Evolutionary conservation across 2,113 vertebrate genomes (phyloP).

Genomic region (Bombycilla garrulus): DNA sequence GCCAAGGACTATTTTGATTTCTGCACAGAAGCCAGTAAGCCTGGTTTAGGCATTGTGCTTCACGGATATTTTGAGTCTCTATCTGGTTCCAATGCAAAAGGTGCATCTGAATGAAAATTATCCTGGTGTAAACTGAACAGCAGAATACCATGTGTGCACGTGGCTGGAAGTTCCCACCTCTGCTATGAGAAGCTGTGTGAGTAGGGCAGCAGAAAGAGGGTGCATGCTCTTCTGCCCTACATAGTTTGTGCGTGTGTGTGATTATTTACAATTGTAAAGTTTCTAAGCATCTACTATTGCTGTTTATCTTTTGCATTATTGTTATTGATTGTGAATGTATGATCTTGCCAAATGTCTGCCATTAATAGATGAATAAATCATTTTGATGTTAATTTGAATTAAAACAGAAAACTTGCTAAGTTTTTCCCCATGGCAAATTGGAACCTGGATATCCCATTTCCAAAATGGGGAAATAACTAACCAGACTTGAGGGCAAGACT

Average conservation of each 20-base stretch:
- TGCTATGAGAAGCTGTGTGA: neutral
- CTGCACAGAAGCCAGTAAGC: neutral
- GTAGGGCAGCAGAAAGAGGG: neutral
- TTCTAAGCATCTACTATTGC: neutral
- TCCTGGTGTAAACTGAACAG: neutral
- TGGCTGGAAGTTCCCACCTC: neutral
- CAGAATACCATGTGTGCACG: fast-evolving
- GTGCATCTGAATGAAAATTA: neutral
- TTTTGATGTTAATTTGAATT: neutral
- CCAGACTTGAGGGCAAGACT: neutral
- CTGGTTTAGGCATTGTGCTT: fast-evolving
- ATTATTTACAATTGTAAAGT: neutral
- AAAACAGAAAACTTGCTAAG: neutral
- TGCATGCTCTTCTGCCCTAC: neutral
- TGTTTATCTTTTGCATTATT: neutral
- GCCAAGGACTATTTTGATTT: neutral
- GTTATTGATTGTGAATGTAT: neutral
- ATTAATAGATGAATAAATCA: neutral
- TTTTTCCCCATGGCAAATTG: neutral
- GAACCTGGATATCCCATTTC: neutral
- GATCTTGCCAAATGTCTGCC: neutral
- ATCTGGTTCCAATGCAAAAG: neutral
- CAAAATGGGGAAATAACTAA: neutral
- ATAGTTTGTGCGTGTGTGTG: no score
- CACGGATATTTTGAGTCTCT: neutral